Evolutionary conservation across 2,797 vertebrate species (phyloP), one percentile per base, ranked within the genome.

Genomic region (Anas acuta): DNA sequence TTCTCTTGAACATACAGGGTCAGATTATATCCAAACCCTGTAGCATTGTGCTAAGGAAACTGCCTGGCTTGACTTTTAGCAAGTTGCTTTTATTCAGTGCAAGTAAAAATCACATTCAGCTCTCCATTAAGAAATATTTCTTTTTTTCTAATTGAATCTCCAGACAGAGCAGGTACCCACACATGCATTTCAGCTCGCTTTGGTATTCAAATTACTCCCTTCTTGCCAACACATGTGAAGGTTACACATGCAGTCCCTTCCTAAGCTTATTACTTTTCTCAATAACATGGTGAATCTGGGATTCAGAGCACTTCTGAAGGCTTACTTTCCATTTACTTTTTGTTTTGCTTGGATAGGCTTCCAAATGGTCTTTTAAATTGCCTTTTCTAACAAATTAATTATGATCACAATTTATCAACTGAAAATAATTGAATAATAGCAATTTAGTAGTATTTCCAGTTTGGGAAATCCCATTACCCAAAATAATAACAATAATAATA

Each of bases 281-380:
- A 43, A 10, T 39, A 30, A 8, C 6, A 7, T 18, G 16, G 21
- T 58, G 79, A 87, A 87, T 87, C 14, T 41, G 15, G 71, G 32
- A 86, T 66, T 89, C 7, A 7, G 74, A 93, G 32, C 28, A 45
- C 47, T 92, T 91, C 18, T 20, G 6, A 61, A 84, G 39, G 67
- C 92, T 94, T 94, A 35, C 58, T 91, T 97, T 95, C 80, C 41
- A 87, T 89, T 93, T 87, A 54, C n/a, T 30, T 91, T 83, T 81
- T 91, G 58, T 49, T 72, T 95, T 91, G 82, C 93, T 85, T 89
- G 84, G 76, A 20, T 64, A 89, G 56, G 56, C 64, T 91, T 94
- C 73, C 53, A 93, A 90, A 85, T 83, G 49, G 2, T 33, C 89
- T 94, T 91, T 32, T 0, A 47, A 94, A 74, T 58, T 80, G 33